Evolutionary conservation across 2,113 vertebrate genomes (phyloP).

Genomic region (Channa maculata): DNA sequence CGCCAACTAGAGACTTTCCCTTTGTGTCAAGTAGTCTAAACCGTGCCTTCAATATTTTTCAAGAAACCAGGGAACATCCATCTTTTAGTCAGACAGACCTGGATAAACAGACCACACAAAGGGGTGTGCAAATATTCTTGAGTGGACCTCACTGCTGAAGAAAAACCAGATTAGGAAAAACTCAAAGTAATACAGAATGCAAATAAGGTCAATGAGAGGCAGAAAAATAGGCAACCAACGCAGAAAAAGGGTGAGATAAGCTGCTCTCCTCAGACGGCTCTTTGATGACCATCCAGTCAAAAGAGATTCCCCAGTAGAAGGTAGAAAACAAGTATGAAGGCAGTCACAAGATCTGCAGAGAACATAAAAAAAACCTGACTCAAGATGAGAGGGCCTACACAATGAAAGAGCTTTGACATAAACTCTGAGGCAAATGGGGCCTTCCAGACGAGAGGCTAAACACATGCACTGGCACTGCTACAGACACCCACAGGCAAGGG

Average conservation of each 20-base stretch:
- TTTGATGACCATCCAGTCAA: conserved; percentile 57
- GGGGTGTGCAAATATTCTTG: conserved; percentile 3
- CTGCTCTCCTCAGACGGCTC: conserved; percentile 33
- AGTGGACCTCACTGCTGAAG: conserved; percentile 3
- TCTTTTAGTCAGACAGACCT: conserved; percentile 21
- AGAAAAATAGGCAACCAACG: conserved; percentile 25
- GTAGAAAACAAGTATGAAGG: conserved; percentile 60
- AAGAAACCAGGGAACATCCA: conserved; percentile 11
- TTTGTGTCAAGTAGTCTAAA: conserved; percentile 44
- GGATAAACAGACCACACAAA: conserved; percentile 26
- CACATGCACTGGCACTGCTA: conserved; percentile 83
- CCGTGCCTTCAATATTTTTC: conserved; percentile 41
- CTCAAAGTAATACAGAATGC: conserved; percentile 18
- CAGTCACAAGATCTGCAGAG: conserved; percentile 62
- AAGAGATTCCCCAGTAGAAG: conserved; percentile 55
- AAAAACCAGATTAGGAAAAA: conserved; percentile 23
- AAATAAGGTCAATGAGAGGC: conserved; percentile 37
- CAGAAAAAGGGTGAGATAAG: conserved; percentile 51
- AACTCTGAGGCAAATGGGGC: conserved; percentile 74
- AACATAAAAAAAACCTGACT: conserved; percentile 64
- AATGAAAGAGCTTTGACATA: conserved; percentile 79
- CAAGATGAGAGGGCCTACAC: conserved; percentile 68
- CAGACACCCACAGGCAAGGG: conserved; percentile 84
- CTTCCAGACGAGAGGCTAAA: conserved; percentile 84
- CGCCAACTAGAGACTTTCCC: conserved; percentile 29